These are phyloP conservation scores for Saccopteryx leptura DNA, from an alignment of 2,113 vertebrate genomes.

Conservation along the genomic window DNA sequence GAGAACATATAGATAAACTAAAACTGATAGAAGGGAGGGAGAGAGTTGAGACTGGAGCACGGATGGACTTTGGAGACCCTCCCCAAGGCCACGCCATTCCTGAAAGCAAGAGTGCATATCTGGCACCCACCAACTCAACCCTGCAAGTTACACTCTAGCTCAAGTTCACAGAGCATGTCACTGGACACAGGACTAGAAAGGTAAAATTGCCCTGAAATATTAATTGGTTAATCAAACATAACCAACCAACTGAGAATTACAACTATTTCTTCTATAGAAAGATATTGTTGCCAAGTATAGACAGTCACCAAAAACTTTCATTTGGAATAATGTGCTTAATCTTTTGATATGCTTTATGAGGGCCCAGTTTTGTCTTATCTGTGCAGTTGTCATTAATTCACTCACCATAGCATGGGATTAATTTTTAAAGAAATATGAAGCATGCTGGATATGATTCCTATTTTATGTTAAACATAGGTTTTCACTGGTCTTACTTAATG, in stretches of 20 bases:
- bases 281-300: conserved; percentile 28
- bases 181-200: not conserved
- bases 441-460: not conserved
- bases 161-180: not conserved
- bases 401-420: not conserved
- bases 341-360: conserved; percentile 19
- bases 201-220: conserved; percentile 32
- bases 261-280: conserved; percentile 46
- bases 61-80: not conserved
- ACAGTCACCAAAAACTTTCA: conserved; percentile 38
- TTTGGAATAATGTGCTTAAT: conserved; percentile 4
- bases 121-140: not conserved
- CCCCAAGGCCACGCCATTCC: not conserved
- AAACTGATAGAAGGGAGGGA: not conserved
- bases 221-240: conserved; percentile 58
- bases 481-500: not conserved
- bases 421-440: conserved; percentile 22
- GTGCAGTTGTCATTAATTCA: not conserved
- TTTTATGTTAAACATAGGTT: not conserved
- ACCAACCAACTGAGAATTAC: conserved; percentile 33
- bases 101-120: not conserved
- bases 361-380: not conserved
- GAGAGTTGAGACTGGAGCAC: not conserved
- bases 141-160: not conserved
- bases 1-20: not conserved